Base-by-base conservation (phyloP, 2,888 invertebrate genomes). In the Entomobrya multifasciata region DNA sequence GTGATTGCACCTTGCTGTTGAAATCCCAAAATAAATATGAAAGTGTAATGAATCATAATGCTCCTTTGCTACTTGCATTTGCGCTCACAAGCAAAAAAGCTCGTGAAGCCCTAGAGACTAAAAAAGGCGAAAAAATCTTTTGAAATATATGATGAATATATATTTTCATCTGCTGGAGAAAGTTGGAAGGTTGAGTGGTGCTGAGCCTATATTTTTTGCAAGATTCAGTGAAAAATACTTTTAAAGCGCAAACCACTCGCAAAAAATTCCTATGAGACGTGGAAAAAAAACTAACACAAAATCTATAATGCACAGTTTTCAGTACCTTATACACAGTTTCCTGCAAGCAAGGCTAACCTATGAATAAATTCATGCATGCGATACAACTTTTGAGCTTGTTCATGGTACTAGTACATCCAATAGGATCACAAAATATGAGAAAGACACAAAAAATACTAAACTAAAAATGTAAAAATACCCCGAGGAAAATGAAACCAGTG, bases 351-450 rank as follows among this genome's bases (percentile, higher is more conserved):
- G 17, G 22, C 27, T n/a, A 55, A 55, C 8, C 17, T 17, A 36
- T 76, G 55, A 76, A 76, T 76, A 55, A 76, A 76, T 49, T 1
- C 36, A 55, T 36, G n/a, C 57, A 55, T 52, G 5, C 25, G n/a
- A n/a, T n/a, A n/a, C n/a, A n/a, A n/a, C n/a, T n/a, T n/a, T n/a
- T n/a, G n/a, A n/a, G n/a, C 36, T 4, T 36, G 8, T 36, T 36
- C 36, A 8, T 17, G 20, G 0, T 27, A 47, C 10, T 2, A 13
- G 41, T 20, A 44, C 44, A 44, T 15, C 13, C 44, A 44, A 44
- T 1, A 17, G 4, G 1, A 22, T 52, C 17, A 2, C 70, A n/a
- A 36, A 41, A 44, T 11, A 44, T 44, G 13, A 44, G 8, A 36
- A 65, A 30, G 13, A 44, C 67, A 5, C 5, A 36, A 15, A 44